A percentile compares a stretch with the other conserved stretches of the same genome.
Conservation (phyloP, 1,140 invertebrate species). For the Neoseiulus cucumeris region DNA sequence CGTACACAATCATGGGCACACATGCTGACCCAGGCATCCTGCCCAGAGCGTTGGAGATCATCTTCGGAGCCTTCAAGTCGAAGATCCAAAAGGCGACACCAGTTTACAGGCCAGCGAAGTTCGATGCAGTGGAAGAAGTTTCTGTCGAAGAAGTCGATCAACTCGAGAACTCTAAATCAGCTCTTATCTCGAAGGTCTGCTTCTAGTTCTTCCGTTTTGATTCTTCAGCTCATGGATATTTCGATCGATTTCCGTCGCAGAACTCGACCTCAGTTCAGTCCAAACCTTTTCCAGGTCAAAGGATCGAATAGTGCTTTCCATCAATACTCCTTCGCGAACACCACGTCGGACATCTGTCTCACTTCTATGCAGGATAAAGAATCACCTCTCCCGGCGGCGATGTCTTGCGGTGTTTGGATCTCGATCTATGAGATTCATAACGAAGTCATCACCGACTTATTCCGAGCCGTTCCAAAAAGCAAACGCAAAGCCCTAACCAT, state of each 20-base stretch:
- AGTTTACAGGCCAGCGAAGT: neutral
- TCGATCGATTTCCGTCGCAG: no score
- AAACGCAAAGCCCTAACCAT: conserved; percentile 16
- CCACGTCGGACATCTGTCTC: neutral
- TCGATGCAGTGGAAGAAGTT: neutral
- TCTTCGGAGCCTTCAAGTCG: neutral
- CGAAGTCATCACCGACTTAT: conserved; percentile 30
- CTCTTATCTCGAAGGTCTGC: neutral
- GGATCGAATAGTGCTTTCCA: neutral
- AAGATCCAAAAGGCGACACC: neutral
- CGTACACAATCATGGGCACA: conserved; percentile 22
- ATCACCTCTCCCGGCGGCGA: neutral
- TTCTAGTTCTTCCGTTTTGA: no score
- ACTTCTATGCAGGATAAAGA: neutral
- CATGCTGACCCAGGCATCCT: neutral
- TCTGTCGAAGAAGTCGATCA: neutral
- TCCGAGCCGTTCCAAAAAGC: conserved; percentile 23
- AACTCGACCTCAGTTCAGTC: no score
- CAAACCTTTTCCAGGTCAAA: no score
- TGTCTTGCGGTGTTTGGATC: conserved; percentile 24
- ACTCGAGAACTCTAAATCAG: neutral
- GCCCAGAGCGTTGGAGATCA: neutral
- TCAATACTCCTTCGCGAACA: conserved; percentile 4
- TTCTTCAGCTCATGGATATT: no score
- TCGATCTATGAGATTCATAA: conserved; percentile 32